phyloP scores from a whole-genome alignment of 2,113 vertebrate species.

The Propithecus coquereli region DNA sequence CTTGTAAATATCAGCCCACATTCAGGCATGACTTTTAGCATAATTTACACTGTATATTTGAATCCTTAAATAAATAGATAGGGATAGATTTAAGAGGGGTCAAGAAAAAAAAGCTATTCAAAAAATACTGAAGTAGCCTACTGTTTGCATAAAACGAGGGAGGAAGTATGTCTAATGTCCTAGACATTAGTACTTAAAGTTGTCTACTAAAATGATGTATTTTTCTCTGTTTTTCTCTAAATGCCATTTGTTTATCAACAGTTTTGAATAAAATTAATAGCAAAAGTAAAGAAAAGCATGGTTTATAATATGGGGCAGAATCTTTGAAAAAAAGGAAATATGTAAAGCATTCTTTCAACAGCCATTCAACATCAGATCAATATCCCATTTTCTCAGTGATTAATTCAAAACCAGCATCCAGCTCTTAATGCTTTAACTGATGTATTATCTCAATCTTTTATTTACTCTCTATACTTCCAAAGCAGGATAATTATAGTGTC shows the following conservation, averaged over 20 bases:
- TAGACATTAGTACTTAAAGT: not conserved
- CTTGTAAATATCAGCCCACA: not conserved
- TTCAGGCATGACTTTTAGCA: not conserved
- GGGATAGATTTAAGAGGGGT: not conserved
- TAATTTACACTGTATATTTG: not conserved
- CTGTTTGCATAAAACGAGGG: not conserved
- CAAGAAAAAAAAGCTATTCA: not conserved
- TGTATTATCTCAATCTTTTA: slow-evolving; percentile 49
- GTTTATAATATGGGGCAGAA: not conserved
- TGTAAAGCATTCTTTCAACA: slow-evolving; percentile 46
- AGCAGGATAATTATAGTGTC: not conserved
- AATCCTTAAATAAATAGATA: slow-evolving; percentile 15
- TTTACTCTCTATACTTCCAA: slow-evolving; percentile 50
- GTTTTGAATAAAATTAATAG: slow-evolving; percentile 13
- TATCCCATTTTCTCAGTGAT: slow-evolving; percentile 72
- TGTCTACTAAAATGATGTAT: not conserved
- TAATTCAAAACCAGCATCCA: slow-evolving; percentile 60
- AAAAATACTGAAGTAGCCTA: not conserved
- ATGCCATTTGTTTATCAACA: not conserved
- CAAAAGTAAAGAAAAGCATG: not conserved
- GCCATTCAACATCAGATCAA: slow-evolving; percentile 53
- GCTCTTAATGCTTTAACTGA: slow-evolving; percentile 42
- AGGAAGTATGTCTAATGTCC: not conserved
- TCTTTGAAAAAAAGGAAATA: slow-evolving; percentile 24
- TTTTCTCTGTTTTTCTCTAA: not conserved